Percentiles rank a stretch among this genome's conserved stretches.
Conservation (phyloP, 2,113 vertebrate genomes). For the Cyphomyrus discorhynchus region DNA sequence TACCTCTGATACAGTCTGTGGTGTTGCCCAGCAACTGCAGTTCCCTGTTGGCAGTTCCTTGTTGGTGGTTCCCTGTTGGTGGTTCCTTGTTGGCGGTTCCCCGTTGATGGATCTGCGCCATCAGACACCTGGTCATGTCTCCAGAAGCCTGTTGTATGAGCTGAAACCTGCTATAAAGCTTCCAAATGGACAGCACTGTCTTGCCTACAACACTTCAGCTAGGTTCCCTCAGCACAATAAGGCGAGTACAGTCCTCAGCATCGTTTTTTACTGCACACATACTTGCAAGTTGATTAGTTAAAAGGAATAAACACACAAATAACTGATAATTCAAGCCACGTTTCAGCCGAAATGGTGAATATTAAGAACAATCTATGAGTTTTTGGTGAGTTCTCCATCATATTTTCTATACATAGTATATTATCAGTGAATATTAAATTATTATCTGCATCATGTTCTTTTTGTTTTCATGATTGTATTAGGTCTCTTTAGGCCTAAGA, state of each 20-base stretch:
- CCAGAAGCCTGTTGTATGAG: background rate
- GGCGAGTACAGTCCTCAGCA: background rate
- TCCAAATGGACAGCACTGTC: background rate
- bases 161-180: background rate
- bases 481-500: background rate
- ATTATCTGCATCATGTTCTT: background rate
- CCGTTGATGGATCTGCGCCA: background rate
- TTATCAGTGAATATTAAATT: background rate
- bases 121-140: background rate
- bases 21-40: background rate
- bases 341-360: background rate
- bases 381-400: background rate
- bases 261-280: background rate
- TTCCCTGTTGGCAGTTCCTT: background rate
- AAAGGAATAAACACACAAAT: background rate
- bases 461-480: background rate
- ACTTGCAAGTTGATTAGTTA: background rate
- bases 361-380: background rate
- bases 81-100: too few species aligned
- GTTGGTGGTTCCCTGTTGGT: background rate
- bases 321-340: background rate
- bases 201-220: background rate
- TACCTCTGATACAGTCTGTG: background rate
- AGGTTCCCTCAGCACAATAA: background rate
- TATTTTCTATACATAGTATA: background rate